Base-by-base conservation (phyloP, 1,140 invertebrate species). In the Leptinotarsa texana region DNA sequence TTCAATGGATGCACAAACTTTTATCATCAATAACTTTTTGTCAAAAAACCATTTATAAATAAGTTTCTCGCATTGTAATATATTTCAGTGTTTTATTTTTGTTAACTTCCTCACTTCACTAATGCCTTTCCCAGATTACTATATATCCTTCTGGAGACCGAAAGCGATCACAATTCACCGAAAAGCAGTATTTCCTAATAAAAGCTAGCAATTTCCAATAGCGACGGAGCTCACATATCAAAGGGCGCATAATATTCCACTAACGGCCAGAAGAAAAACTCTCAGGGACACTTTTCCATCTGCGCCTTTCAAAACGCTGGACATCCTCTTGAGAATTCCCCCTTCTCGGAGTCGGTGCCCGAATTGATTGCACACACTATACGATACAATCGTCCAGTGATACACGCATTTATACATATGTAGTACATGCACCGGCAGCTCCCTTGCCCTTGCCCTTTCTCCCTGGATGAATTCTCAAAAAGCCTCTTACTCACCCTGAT, bases 311-410 rank as follows among this genome's bases (percentile, higher is more conserved):
- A 66, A 24, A 51, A 27, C 65, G 71, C 70, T 75, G 74, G 70
- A 70, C 73, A 78, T 73, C 73, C 77, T 75, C 77, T 15, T 48
- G 77, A 78, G 77, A 61, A 48, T 47, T 67, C 71, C 47, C 72
- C 77, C 77, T 73, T 65, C 17, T 62, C 49, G 42, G 68, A 75
- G 49, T 48, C 75, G 75, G 74, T 78, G 57, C 66, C 66, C 42
- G 75, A 78, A 78, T 78, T 78, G 77, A 78, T 78, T 78, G 77
- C 77, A 62, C 75, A 76, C 70, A 76, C 63, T 76, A 67, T 68
- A 42, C 42, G 66, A 68, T 18, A 68, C 66, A 68, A 68, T 68
- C 66, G 66, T 62, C 47, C 49, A 62, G 22, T 69, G 69, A 70
- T 67, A 74, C 47, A 70, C 48, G 68, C 57, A 57, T 76, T 76